Evolutionary conservation across 2,797 vertebrate genomes (phyloP), one percentile per base, ranked within the genome.

Genomic region (Scarus forsteni): DNA sequence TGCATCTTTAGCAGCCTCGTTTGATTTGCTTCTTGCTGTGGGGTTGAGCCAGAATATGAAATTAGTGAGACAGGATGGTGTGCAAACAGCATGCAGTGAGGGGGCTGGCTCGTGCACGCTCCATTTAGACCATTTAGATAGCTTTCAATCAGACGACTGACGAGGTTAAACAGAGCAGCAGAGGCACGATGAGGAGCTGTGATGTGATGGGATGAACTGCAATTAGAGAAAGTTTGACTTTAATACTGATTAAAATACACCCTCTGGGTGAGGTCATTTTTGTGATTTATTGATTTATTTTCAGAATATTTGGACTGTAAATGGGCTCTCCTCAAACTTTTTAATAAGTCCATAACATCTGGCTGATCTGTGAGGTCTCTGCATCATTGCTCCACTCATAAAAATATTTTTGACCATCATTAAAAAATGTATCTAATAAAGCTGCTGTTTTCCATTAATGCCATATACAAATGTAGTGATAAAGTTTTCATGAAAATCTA

Each of bases 121-220:
- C 84, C 85, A 84, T 91, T 88, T 84, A 87, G 71, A 66, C 80
- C 73, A 87, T 88, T 87, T 81, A 69, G 70, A 80, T 75, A 71
- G 62, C 84, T 78, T 83, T 91, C 87, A 89, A 65, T 89, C 86
- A 85, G 55, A 51, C 60, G 55, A 62, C 34, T 44, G 60, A 64
- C 10, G 7, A 65, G 57, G 70, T 19, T 63, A 10, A 73, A 65
- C 62, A 16, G 55, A 15, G 54, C 48, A 6, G 11, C 46, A 13
- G 52, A 67, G 58, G 42, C 40, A 16, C 55, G 40, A 18, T n/a
- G 27, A 36, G n/a, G 34, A 69, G 43, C 42, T 19, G 40, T 18
- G 64, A 43, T 66, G 38, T 18, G 27, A n/a, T 55, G 38, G 54
- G 48, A 80, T 42, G 52, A 72, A 46, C 9, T 13, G 27, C 42